Evolutionary conservation across 2,888 invertebrate genomes (phyloP).

Genomic region (Acanthoscelides obtectus): DNA sequence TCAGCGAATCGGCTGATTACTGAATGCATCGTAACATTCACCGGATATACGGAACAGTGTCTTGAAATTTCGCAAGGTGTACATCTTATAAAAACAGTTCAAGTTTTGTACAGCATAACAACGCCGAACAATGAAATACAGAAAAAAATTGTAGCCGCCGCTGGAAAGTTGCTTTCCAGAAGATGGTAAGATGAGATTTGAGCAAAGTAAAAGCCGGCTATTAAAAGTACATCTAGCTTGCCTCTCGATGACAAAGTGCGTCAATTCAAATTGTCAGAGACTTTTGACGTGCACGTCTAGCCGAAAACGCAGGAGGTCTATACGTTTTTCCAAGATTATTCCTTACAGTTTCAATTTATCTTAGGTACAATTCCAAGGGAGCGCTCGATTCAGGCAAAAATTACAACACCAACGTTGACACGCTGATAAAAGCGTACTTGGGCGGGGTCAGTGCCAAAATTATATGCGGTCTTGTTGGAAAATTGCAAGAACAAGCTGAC

Average conservation of each 20-base stretch:
- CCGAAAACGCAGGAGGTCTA: too few species aligned
- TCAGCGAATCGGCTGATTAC: conserved; percentile 40
- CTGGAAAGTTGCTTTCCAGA: conserved; percentile 56
- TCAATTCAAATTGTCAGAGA: too few species aligned
- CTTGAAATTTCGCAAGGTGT: conserved; percentile 54
- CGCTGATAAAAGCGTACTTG: conserved; percentile 61
- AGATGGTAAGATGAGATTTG: conserved; percentile 53
- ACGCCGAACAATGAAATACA: conserved; percentile 45
- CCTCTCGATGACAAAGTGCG: too few species aligned
- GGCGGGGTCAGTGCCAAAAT: conserved; percentile 54
- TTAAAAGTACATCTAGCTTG: too few species aligned
- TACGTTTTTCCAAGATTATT: too few species aligned
- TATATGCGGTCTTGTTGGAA: conserved; percentile 54
- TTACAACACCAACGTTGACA: conserved; percentile 49
- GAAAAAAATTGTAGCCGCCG: conserved; percentile 50
- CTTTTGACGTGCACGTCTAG: too few species aligned
- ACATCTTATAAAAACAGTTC: conserved; percentile 52
- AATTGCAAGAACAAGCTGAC: conserved; percentile 52
- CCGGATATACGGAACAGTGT: conserved; percentile 51
- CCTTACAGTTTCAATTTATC: too few species aligned
- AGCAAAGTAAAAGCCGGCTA: too few species aligned
- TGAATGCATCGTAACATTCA: conserved; percentile 45
- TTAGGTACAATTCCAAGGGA: conserved; percentile 54
- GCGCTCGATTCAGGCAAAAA: conserved; percentile 58
- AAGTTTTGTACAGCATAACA: conserved; percentile 48